phyloP scores from a whole-genome alignment of 2,113 vertebrate genomes.

The Aspiorhynchus laticeps region DNA sequence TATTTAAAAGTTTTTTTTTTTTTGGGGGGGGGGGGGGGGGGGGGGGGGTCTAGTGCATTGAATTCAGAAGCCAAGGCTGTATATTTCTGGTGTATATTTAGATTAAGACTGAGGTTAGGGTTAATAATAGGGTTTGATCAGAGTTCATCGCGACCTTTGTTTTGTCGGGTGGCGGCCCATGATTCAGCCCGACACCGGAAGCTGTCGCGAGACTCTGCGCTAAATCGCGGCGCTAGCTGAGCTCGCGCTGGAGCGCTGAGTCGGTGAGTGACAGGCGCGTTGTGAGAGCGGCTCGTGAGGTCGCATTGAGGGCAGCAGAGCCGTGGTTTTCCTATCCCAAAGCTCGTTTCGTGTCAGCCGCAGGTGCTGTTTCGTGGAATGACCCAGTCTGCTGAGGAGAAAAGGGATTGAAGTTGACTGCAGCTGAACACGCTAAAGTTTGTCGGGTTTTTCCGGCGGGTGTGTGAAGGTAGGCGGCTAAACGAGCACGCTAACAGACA shows the following conservation, averaged over 20 bases:
- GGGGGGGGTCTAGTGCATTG: background rate
- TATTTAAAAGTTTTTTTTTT: no score
- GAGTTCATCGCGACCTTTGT: conserved; percentile 1
- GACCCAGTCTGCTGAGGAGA: background rate
- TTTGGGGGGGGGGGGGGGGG: no score
- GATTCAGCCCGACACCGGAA: background rate
- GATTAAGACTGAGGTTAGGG: background rate
- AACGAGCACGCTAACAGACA: conserved; percentile 16
- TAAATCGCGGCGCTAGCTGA: background rate
- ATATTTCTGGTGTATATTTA: background rate
- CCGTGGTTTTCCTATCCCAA: background rate
- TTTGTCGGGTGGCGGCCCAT: background rate
- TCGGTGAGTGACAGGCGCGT: conserved; percentile 24
- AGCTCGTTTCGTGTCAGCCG: background rate
- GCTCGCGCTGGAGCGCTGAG: background rate
- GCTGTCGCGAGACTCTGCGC: background rate
- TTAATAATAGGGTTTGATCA: background rate
- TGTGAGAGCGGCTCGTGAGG: background rate
- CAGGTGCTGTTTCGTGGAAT: conserved; percentile 6
- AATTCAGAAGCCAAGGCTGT: background rate
- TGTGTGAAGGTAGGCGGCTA: conserved; percentile 46
- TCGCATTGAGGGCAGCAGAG: conserved; percentile 18
- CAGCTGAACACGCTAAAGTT: conserved; percentile 19
- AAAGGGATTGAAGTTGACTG: background rate
- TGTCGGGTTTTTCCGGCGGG: conserved; percentile 26